Percentiles rank a stretch among this genome's conserved stretches.
Evolutionary conservation across 2,888 invertebrate genomes (phyloP).

Genomic region (Dromius quadrimaculatus): DNA sequence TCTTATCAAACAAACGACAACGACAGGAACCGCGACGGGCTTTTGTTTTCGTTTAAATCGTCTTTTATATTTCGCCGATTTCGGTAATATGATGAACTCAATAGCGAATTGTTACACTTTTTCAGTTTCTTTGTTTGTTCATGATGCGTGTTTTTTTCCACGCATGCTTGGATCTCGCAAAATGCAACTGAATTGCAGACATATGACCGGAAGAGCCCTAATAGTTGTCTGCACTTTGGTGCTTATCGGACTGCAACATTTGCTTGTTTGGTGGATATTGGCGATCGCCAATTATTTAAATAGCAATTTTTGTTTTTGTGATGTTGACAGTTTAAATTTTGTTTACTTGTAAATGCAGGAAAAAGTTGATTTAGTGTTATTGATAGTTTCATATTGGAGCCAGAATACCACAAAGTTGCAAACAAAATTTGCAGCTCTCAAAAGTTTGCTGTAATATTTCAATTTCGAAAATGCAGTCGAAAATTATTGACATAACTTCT

Average conservation of each 20-base stretch:
- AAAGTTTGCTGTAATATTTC: too few species aligned
- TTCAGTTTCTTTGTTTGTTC: constrained; percentile 6
- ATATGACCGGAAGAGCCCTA: constrained; percentile 30
- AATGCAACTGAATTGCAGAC: constrained; percentile 42
- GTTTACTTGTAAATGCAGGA: too few species aligned
- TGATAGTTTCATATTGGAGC: too few species aligned
- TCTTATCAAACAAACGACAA: constrained; percentile 46
- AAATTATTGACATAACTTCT: too few species aligned
- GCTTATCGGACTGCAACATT: constrained; percentile 1
- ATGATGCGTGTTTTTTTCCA: background rate
- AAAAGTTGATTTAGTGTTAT: too few species aligned
- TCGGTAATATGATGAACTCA: constrained; percentile 7
- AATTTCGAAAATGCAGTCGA: too few species aligned
- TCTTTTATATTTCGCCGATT: constrained; percentile 37
- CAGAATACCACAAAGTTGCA: too few species aligned
- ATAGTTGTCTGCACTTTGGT: constrained; percentile 29
- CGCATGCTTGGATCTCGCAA: constrained; percentile 23
- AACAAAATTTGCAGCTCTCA: too few species aligned
- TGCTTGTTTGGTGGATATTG: constrained; percentile 34
- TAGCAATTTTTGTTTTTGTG: constrained; percentile 16
- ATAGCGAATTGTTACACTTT: background rate
- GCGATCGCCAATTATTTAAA: constrained; percentile 37
- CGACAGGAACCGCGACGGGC: constrained; percentile 46
- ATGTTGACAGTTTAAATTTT: background rate
- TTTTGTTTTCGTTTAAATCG: constrained; percentile 36